These are phyloP conservation scores for Piscicola geometra DNA, from an alignment of 2,888 invertebrate species.

Conservation along the genomic window DNA sequence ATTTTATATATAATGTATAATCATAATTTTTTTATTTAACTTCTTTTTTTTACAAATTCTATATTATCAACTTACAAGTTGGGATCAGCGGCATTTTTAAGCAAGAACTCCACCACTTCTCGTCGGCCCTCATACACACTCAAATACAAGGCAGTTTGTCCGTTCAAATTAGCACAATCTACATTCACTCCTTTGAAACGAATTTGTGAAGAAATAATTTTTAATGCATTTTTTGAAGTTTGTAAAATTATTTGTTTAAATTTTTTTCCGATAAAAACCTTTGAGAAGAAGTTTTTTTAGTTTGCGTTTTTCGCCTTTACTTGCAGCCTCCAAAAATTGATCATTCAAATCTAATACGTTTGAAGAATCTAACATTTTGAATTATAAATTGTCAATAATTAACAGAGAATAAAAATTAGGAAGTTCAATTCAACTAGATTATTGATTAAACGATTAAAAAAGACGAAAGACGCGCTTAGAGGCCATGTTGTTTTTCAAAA, in stretches of 20 bases:
- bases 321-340: slow-evolving; percentile 1
- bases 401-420: too few relatives aligned
- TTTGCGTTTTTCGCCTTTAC: neutral
- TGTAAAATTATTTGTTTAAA: neutral
- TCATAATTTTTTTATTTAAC: neutral
- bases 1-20: neutral
- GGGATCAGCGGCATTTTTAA: slow-evolving; percentile 57
- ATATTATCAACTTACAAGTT: slow-evolving; percentile 44
- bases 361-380: neutral
- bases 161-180: slow-evolving; percentile 51
- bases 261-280: neutral
- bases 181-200: slow-evolving; percentile 50
- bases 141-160: slow-evolving; percentile 57
- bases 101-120: slow-evolving; percentile 50
- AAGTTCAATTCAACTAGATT: too few relatives aligned
- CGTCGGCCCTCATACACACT: slow-evolving; percentile 53
- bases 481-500: too few relatives aligned
- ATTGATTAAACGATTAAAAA: too few relatives aligned
- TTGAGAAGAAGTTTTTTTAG: slow-evolving; percentile 5
- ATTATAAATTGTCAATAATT: too few relatives aligned
- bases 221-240: neutral
- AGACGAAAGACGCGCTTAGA: too few relatives aligned
- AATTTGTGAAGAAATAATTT: too few relatives aligned
- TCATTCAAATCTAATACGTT: neutral
- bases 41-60: too few relatives aligned